Percentiles rank a stretch among this genome's conserved stretches.
Conservation (phyloP, 2,113 vertebrate genomes). For the Neoarius graeffei region DNA sequence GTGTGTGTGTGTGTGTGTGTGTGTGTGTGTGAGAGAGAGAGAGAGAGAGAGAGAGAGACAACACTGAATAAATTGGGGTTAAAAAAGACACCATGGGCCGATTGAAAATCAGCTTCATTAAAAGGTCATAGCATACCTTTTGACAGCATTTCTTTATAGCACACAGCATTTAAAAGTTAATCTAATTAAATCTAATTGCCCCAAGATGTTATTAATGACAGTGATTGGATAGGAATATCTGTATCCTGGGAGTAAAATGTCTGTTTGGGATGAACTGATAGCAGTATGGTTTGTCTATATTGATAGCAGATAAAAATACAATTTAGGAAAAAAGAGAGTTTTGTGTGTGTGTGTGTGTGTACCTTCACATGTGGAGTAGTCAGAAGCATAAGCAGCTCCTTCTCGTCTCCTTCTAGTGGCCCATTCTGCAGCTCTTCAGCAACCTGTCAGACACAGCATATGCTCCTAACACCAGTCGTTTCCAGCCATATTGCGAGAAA, state of each 20-base stretch:
- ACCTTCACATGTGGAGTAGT: conserved; percentile 91
- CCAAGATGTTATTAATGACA: conserved; percentile 26
- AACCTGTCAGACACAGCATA: conserved; percentile 71
- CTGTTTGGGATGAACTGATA: neutral
- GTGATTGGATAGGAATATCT: conserved; percentile 38
- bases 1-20: neutral
- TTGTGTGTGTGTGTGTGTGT: conserved; percentile 35
- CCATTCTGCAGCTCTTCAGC: conserved; percentile 88
- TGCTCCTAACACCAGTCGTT: neutral
- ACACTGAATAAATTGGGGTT: neutral
- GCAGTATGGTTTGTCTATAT: neutral
- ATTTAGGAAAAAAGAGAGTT: neutral
- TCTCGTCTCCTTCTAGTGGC: conserved; percentile 79
- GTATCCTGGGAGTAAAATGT: conserved; percentile 4
- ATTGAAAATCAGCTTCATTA: neutral
- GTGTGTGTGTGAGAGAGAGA: too few relatives aligned
- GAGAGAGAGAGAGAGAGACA: neutral
- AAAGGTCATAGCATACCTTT: conserved; percentile 17
- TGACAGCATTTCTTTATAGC: conserved; percentile 21
- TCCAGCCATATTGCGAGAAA: neutral
- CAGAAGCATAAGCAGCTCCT: conserved; percentile 85
- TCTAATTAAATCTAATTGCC: conserved; percentile 25
- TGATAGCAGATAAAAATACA: neutral
- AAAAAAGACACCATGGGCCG: neutral
- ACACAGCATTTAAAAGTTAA: neutral